These are phyloP conservation scores for Cheirogaleus major DNA, from an alignment of 2,797 vertebrate genomes.

Conservation along the genomic window DNA sequence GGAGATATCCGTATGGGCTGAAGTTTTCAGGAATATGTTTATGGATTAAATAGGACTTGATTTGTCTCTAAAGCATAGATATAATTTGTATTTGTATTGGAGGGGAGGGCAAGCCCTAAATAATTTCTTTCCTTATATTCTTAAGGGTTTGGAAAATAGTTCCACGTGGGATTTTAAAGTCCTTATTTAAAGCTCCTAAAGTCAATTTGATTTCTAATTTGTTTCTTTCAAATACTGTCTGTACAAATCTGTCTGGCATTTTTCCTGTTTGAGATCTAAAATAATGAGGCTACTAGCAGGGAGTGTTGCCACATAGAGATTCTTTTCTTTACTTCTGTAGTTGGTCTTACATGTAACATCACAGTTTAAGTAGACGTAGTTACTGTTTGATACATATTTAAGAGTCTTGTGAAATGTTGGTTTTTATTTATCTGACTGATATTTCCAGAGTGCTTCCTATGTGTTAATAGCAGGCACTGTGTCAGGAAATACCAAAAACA, in stretches of 20 bases:
- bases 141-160: background rate
- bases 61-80: background rate
- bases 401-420: conserved; percentile 34
- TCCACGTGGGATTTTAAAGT: background rate
- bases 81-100: background rate
- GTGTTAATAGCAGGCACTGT: background rate
- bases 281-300: background rate
- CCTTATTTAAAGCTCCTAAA: background rate
- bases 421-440: conserved; percentile 1
- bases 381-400: background rate
- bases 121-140: background rate
- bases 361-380: background rate
- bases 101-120: background rate
- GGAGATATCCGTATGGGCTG: background rate
- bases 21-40: conserved; percentile 17
- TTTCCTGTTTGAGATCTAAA: background rate
- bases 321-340: background rate
- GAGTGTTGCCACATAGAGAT: background rate
- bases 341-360: background rate
- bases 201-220: background rate
- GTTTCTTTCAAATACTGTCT: background rate
- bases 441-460: background rate
- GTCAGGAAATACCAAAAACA: background rate
- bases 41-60: background rate
- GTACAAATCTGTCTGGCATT: background rate